phyloP scores from a whole-genome alignment of 2,797 vertebrate species.

The Dryobates pubescens region DNA sequence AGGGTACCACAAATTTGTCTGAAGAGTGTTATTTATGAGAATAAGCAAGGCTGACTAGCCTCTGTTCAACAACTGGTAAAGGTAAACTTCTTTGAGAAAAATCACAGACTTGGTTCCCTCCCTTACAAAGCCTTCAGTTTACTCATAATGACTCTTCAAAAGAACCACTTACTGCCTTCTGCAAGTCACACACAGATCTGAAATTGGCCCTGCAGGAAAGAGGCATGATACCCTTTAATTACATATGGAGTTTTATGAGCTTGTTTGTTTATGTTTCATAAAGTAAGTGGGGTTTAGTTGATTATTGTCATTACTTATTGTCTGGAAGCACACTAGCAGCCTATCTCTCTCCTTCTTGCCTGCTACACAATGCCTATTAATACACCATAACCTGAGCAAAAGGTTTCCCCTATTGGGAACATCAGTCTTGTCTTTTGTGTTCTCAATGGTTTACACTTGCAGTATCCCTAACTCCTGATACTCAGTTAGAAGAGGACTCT shows the following conservation, averaged over 20 bases:
- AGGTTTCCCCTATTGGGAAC: background rate
- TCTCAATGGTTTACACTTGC: background rate
- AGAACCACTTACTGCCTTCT: background rate
- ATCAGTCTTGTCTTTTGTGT: background rate
- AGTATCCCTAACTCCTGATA: background rate
- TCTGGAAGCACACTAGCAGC: background rate
- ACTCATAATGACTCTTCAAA: background rate
- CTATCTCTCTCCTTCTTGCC: background rate
- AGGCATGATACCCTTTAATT: accelerated
- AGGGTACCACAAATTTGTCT: background rate
- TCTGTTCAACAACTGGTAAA: background rate
- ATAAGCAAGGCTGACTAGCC: background rate
- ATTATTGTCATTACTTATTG: background rate
- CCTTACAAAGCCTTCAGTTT: background rate
- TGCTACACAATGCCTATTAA: background rate
- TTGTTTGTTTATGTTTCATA: background rate
- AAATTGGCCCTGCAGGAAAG: background rate
- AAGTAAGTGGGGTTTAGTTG: background rate
- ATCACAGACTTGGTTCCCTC: accelerated
- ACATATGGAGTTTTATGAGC: background rate
- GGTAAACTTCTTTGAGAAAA: background rate
- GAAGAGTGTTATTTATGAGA: background rate
- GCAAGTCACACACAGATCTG: background rate
- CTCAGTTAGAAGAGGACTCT: background rate
- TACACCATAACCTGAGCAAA: background rate